Evolutionary conservation across 2,888 invertebrate genomes (phyloP).

Genomic region (Lycia hirtaria): DNA sequence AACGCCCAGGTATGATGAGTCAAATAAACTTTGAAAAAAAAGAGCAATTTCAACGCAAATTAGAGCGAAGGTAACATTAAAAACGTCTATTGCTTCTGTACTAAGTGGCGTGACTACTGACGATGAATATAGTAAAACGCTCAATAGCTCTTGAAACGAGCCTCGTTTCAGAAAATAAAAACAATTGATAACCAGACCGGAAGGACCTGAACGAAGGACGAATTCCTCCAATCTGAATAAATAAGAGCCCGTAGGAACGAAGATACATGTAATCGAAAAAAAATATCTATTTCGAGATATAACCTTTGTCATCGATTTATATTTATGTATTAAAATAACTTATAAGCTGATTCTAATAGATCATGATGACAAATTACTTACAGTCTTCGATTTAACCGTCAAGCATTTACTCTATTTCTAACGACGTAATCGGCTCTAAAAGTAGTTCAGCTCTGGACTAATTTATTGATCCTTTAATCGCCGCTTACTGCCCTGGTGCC

Average conservation of each 20-base stretch:
- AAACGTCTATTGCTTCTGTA: slow-evolving; percentile 1
- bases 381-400: neutral
- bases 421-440: neutral
- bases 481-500: neutral
- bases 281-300: slow-evolving; percentile 15
- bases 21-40: too few species aligned
- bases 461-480: neutral
- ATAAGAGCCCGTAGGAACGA: slow-evolving; percentile 2
- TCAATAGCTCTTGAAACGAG: slow-evolving; percentile 3
- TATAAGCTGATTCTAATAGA: slow-evolving; percentile 15
- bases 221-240: slow-evolving; percentile 8
- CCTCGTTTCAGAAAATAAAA: slow-evolving; percentile 9
- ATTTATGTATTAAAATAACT: neutral
- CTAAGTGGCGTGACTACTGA: slow-evolving; percentile 7
- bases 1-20: too few species aligned
- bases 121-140: neutral
- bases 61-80: neutral
- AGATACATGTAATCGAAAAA: slow-evolving; percentile 1
- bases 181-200: slow-evolving; percentile 4
- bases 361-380: slow-evolving; percentile 8
- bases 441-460: neutral
- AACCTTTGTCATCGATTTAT: slow-evolving; percentile 3
- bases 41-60: neutral
- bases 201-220: neutral
- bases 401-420: neutral